A percentile compares a stretch with the other conserved stretches of the same genome.
Conservation (phyloP, 2,797 vertebrate genomes). For the Echiichthys vipera region DNA sequence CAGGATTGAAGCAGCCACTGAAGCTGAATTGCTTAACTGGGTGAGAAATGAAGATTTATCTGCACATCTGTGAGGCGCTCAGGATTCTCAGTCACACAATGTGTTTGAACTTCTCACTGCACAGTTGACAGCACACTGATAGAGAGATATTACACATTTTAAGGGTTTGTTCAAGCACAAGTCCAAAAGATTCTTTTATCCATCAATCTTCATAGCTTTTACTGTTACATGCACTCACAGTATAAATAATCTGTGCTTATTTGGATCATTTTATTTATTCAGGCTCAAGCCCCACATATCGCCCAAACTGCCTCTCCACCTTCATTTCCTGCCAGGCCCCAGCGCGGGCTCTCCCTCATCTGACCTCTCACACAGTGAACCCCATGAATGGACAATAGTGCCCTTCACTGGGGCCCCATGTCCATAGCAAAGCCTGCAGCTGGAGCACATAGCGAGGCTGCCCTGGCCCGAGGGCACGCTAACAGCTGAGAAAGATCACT, state of each 20-base stretch:
- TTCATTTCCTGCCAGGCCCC: slow-evolving; percentile 81
- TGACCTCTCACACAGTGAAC: slow-evolving; percentile 87
- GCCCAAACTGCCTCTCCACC: slow-evolving; percentile 73
- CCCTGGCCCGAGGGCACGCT: slow-evolving; percentile 73
- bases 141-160: slow-evolving; percentile 6
- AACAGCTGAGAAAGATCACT: slow-evolving; percentile 84
- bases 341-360: slow-evolving; percentile 68
- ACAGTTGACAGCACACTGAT: slow-evolving; percentile 11
- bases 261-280: slow-evolving; percentile 65
- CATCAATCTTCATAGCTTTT: background rate
- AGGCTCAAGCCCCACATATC: slow-evolving; percentile 53
- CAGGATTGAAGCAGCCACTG: slow-evolving; percentile 62
- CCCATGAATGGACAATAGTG: slow-evolving; percentile 86
- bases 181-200: slow-evolving; percentile 7
- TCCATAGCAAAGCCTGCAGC: slow-evolving; percentile 83
- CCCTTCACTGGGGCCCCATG: slow-evolving; percentile 80
- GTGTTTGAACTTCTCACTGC: slow-evolving; percentile 45
- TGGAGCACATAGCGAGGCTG: slow-evolving; percentile 78
- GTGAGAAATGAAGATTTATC: slow-evolving; percentile 84
- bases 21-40: slow-evolving; percentile 70
- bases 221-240: background rate
- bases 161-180: slow-evolving; percentile 8
- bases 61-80: slow-evolving; percentile 76
- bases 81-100: slow-evolving; percentile 49
- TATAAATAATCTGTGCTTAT: slow-evolving; percentile 27